These are phyloP conservation scores for Phrixothrix hirtus DNA, from an alignment of 2,888 invertebrate genomes.

Conservation along the genomic window DNA sequence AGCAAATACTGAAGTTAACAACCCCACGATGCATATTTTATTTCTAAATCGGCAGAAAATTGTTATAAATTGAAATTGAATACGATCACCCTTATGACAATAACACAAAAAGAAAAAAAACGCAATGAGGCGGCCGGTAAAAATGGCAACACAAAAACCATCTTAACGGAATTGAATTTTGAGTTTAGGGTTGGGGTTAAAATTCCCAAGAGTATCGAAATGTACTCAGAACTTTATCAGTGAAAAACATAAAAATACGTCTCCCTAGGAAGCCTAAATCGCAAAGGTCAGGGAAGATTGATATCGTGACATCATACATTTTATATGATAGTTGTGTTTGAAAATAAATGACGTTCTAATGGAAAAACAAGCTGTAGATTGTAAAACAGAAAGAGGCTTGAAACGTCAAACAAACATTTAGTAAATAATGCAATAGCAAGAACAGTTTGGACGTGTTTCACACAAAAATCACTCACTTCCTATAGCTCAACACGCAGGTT, in stretches of 20 bases:
- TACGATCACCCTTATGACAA: not conserved
- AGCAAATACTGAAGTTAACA: too few species aligned
- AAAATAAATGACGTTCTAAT: constrained; percentile 22
- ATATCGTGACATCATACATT: constrained; percentile 44
- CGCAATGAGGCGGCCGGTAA: constrained; percentile 27
- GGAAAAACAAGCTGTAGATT: constrained; percentile 13
- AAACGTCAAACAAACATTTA: constrained; percentile 14
- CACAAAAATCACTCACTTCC: not conserved
- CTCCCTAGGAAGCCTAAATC: constrained; percentile 35
- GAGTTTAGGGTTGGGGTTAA: constrained; percentile 36
- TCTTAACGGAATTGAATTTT: constrained; percentile 49
- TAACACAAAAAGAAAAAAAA: constrained; percentile 14
- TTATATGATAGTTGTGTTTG: constrained; percentile 29
- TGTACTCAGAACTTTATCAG: constrained; percentile 46
- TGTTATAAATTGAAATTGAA: constrained; percentile 12
- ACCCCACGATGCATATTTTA: too few species aligned
- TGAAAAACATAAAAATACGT: constrained; percentile 49
- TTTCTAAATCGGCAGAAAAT: too few species aligned
- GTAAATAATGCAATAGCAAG: constrained; percentile 10
- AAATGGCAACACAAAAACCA: constrained; percentile 50
- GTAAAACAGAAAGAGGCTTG: constrained; percentile 6
- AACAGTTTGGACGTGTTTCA: not conserved
- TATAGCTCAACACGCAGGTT: too few species aligned
- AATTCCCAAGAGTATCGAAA: constrained; percentile 41
- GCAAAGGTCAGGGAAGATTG: constrained; percentile 43